Evolutionary conservation across 2,113 vertebrate species (phyloP), one percentile per base, ranked within the genome.

Genomic region (Gobius niger): DNA sequence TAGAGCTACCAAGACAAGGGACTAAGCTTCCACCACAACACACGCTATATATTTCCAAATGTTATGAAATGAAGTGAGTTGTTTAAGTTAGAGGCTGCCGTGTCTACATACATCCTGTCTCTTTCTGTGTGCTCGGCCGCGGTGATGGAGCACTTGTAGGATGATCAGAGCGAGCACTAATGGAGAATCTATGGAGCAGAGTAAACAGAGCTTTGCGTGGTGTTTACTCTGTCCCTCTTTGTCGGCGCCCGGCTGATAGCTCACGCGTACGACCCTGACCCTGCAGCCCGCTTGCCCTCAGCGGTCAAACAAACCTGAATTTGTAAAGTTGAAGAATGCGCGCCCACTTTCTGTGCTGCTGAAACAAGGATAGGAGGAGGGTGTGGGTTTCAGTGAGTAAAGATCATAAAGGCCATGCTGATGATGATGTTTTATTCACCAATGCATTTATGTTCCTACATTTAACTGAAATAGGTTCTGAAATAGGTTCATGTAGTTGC

Each of bases 241-340:
- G 77, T 76, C 82, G 75, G 82, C 84, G 84, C 81, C 67, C 68
- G 68, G 54, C 68, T 78, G 85, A 86, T 87, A 84, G 80, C 67
- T 66, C 70, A 68, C 50, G 44, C 47, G 24, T 67, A 67, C 81
- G 78, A 81, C 83, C 85, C 79, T 81, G 76, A 86, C 86, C 82
- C 78, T 46, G 72, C 61, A 74, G 76, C 70, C 67, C 18, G 57
- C 57, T 9, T 68, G 78, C 54, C 78, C 76, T 87, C 19, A 0
- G 71, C 54, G 61, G 80, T 73, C 82, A 89, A 85, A 90, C 78
- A 90, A 80, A 80, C 66, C 72, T 56, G 53, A 15, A n/a, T 1
- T 11, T 64, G 70, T 74, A 44, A 67, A 19, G 56, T 18, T 63
- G 24, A 51, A 49, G 65, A 54, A 56, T 40, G 44, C 10, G 70